Base-by-base conservation (phyloP, 2,797 vertebrate genomes). In the Garrulus glandarius region DNA sequence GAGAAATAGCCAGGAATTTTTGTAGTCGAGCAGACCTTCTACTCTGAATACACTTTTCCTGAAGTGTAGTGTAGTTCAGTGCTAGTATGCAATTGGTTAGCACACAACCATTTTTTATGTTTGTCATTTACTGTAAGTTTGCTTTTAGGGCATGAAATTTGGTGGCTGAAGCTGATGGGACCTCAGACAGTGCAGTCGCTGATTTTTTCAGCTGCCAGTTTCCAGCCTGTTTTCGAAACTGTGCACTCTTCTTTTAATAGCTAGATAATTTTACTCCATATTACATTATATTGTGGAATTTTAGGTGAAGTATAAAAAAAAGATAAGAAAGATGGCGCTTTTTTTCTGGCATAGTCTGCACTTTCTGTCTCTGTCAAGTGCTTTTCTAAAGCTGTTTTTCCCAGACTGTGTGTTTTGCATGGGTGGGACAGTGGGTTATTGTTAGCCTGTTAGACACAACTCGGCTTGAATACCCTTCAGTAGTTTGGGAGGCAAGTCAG, bases 401-500 rank as follows among this genome's bases (percentile, higher is more conserved):
- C 96, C 97, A 97, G 97, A 97, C 98, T 96, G 92, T 96, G 98
- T 96, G 97, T 98, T 97, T 98, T 97, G 95, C 97, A 97, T 92
- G 96, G 97, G 97, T 98, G 97, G 97, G 98, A 98, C 98, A 98
- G 98, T 97, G 97, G 98, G 94, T 98, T 98, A 98, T 99, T 99
- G 99, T 99, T 98, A 98, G 98, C 96, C 96, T 92, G 95, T 97
- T 97, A 98, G 97, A 97, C 97, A 95, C 96, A 98, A 98, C 98
- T 99, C 97, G 52, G 98, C 98, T 98, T 99, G 98, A 99, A 99
- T 98, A 98, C 98, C 98, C 98, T 98, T 99, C 98, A 98, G 98
- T 98, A 98, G 98, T 98, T 98, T 98, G 98, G 98, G 98, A 99
- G 98, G 98, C 98, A 98, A 99, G 98, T 99, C 98, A 98, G 98